Evolutionary conservation across 2,888 invertebrate species (phyloP).

Genomic region (Hipparchia sbordonii): DNA sequence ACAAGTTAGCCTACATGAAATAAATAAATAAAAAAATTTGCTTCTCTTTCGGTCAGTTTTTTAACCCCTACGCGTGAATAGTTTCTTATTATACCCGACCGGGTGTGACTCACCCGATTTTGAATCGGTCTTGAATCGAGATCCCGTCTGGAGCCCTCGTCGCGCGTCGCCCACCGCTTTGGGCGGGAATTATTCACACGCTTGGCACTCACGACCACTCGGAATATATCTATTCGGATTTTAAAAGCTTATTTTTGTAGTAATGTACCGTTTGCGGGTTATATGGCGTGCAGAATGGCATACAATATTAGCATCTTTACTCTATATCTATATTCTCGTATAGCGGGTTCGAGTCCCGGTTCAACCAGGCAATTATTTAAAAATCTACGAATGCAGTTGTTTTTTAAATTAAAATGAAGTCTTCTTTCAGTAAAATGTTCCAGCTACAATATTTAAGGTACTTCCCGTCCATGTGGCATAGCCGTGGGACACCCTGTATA

Average conservation of each 20-base stretch:
- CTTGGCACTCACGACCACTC: slow-evolving; percentile 36
- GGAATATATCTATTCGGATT: slow-evolving; percentile 13
- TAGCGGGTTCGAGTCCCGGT: too few relatives aligned
- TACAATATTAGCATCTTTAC: not conserved
- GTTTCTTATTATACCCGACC: slow-evolving; percentile 2
- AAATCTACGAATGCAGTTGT: too few relatives aligned
- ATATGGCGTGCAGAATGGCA: not conserved
- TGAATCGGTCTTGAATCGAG: not conserved
- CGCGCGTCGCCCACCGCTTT: slow-evolving; percentile 38
- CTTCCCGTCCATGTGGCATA: too few relatives aligned
- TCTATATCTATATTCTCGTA: too few relatives aligned
- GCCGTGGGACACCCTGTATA: too few relatives aligned
- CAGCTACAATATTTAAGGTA: too few relatives aligned
- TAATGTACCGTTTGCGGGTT: not conserved
- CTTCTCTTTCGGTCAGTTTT: not conserved
- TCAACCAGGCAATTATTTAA: too few relatives aligned
- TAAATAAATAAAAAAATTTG: too few relatives aligned
- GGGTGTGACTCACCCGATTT: not conserved
- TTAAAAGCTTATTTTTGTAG: not conserved
- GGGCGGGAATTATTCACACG: slow-evolving; percentile 34
- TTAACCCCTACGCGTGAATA: slow-evolving; percentile 4
- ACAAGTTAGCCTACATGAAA: too few relatives aligned
- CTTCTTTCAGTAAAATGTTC: too few relatives aligned
- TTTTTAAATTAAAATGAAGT: too few relatives aligned
- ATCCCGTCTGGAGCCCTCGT: slow-evolving; percentile 25